Evolutionary conservation across 2,888 invertebrate species (phyloP).

Genomic region (Anorthoa munda): DNA sequence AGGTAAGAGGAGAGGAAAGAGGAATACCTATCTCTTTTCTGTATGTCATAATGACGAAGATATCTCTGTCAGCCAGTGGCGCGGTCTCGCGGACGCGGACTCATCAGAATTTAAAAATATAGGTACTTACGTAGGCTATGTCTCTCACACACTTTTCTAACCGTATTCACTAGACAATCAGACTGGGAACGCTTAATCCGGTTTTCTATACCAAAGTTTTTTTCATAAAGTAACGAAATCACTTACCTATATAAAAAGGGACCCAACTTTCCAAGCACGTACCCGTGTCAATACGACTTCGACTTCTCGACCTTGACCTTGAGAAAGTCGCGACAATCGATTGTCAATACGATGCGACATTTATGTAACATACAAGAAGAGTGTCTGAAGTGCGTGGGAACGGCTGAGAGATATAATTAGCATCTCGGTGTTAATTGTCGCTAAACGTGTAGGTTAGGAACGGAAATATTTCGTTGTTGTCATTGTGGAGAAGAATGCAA

Average conservation of each 20-base stretch:
- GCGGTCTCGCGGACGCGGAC: too few relatives aligned
- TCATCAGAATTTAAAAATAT: too few relatives aligned
- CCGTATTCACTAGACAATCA: too few relatives aligned
- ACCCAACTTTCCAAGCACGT: not conserved
- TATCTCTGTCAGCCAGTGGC: too few relatives aligned
- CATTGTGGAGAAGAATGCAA: not conserved
- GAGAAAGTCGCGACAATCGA: slow-evolving; percentile 18
- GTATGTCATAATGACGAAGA: too few relatives aligned
- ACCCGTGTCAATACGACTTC: not conserved
- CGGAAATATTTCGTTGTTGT: slow-evolving; percentile 4
- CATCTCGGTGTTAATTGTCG: slow-evolving; percentile 17
- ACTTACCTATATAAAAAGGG: not conserved
- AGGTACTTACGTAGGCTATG: too few relatives aligned
- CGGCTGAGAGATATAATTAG: slow-evolving; percentile 19
- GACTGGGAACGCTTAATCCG: too few relatives aligned
- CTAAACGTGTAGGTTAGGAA: not conserved
- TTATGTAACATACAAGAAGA: slow-evolving; percentile 30
- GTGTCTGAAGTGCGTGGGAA: slow-evolving; percentile 20
- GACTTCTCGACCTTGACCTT: slow-evolving; percentile 20
- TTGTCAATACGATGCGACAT: slow-evolving; percentile 10
- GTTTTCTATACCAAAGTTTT: too few relatives aligned
- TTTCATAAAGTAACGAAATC: too few relatives aligned
- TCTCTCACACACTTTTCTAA: too few relatives aligned
- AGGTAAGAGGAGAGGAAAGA: too few relatives aligned
- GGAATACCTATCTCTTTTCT: too few relatives aligned